Evolutionary conservation across 2,888 invertebrate species (phyloP).

Genomic region (Aelia acuminata): DNA sequence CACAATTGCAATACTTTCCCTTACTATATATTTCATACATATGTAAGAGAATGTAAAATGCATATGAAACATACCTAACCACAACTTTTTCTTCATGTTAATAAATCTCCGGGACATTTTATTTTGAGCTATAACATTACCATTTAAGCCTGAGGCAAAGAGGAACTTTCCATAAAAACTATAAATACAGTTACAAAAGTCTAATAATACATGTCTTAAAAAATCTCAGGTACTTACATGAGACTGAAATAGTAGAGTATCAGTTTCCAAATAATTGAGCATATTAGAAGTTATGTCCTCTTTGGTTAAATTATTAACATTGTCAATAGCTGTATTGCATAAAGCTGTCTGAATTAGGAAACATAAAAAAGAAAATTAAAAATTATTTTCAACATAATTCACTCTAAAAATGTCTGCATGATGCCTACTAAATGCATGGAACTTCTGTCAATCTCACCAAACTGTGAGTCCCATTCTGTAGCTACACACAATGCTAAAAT

Average conservation of each 20-base stretch:
- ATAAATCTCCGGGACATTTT: too few species aligned
- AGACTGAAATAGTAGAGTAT: conserved; percentile 81
- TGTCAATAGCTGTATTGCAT: conserved; percentile 92
- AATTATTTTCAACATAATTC: neutral
- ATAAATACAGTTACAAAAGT: neutral
- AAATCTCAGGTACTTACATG: conserved; percentile 63
- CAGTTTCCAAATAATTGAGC: conserved; percentile 84
- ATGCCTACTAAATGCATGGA: conserved; percentile 88
- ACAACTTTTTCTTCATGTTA: too few species aligned
- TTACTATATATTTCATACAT: too few species aligned
- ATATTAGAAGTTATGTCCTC: conserved; percentile 84
- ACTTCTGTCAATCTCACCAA: conserved; percentile 80
- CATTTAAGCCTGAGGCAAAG: too few species aligned
- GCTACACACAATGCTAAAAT: conserved; percentile 93
- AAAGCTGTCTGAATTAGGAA: conserved; percentile 81
- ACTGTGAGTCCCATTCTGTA: conserved; percentile 94
- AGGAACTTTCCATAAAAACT: neutral
- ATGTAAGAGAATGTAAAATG: too few species aligned
- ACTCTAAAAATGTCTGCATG: neutral
- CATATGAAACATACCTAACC: too few species aligned
- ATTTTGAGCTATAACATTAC: too few species aligned
- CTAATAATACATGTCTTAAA: too few species aligned
- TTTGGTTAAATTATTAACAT: conserved; percentile 86
- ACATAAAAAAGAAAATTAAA: conserved; percentile 57
- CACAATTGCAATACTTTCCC: too few species aligned